Evolutionary conservation across 2,113 vertebrate species (phyloP), one percentile per base, ranked within the genome.

Genomic region (Camelus bactrianus): DNA sequence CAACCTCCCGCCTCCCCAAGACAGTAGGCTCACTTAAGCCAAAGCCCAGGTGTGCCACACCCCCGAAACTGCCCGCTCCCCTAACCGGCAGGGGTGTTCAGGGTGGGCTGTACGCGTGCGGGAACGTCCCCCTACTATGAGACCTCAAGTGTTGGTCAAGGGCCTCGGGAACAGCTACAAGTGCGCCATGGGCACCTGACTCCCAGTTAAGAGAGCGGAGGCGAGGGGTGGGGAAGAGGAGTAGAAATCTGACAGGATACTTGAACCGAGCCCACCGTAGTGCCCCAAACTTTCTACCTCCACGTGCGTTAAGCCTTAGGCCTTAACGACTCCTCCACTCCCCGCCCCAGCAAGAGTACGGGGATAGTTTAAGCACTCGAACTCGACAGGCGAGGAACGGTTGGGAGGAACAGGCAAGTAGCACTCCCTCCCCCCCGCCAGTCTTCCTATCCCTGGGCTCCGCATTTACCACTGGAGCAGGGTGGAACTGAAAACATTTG

Each of bases 401-500:
- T 2, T 0, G 0, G 17, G 14, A 14, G 0, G 0, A 0, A 16
- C 26, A 8, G 0, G 2, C 30, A 3, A 35, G 6, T 0, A 4
- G 0, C 3, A 9, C 56, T 24, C 14, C 0, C 12, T 3, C 1
- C 9, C 1, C 1, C 0, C 5, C 4, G 35, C 35, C 38, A 38
- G 38, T 38, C 4, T 38, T 38, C 38, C 38, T 38, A 38, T 38
- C 12, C 0, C 9, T 4, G 0, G 32, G 3, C 0, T 30, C 28
- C 4, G 11, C 28, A 0, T 42, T 14, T 3, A 0, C 62, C 0
- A 24, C 15, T 0, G 0, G 38, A n/a, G 20, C 6, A 6, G 16
- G 0, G 10, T 3, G 19, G 11, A 12, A 0, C 0, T 0, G 4
- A 28, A 0, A 1, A 35, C 0, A 0, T 2, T 0, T 38, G 38